Evolutionary conservation across 2,113 vertebrate species (phyloP), one percentile per base, ranked within the genome.

Genomic region (Sisor rabdophorus): DNA sequence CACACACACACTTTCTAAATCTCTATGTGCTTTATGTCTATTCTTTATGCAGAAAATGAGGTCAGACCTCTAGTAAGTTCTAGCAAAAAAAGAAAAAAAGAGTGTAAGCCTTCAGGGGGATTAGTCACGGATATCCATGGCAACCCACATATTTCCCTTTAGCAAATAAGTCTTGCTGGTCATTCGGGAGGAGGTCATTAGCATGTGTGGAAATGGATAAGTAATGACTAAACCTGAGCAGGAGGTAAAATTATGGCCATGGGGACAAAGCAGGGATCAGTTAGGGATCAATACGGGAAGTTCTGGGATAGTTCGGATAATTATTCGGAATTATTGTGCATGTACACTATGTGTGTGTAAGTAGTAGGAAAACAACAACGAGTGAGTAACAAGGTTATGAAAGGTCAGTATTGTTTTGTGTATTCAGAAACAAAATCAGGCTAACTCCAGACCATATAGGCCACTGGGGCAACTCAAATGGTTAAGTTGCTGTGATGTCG

Each of bases 61-160:
- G 95, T 96, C 96, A 97, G 80, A 94, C 89, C 92, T 93, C 93
- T 92, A 94, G 93, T 94, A 95, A 93, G 91, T 88, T 85, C 89
- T 87, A 89, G 86, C 6, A 10, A 24, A 47, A 93, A 89, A 87
- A 91, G 54, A 83, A 84, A 92, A 86, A 87, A 94, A 96, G 94
- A 93, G 84, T 83, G 86, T 90, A 90, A 92, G 89, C 95, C 93
- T 90, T 87, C 82, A 76, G 88, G 89, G 56, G 80, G 69, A 65
- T 84, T 85, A 87, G 85, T 85, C 85, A 86, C 85, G 85, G 87
- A 84, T 87, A 67, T 84, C 85, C 83, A 87, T 85, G 85, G 89
- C 87, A 87, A 88, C 88, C 87, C 85, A 53, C 36, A 54, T 28
- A 22, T 63, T 70, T 24, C 63, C 73, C 72, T 22, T 32, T 22